Evolutionary conservation across 2,888 invertebrate species (phyloP).

Genomic region (Andrena chrysosceles): DNA sequence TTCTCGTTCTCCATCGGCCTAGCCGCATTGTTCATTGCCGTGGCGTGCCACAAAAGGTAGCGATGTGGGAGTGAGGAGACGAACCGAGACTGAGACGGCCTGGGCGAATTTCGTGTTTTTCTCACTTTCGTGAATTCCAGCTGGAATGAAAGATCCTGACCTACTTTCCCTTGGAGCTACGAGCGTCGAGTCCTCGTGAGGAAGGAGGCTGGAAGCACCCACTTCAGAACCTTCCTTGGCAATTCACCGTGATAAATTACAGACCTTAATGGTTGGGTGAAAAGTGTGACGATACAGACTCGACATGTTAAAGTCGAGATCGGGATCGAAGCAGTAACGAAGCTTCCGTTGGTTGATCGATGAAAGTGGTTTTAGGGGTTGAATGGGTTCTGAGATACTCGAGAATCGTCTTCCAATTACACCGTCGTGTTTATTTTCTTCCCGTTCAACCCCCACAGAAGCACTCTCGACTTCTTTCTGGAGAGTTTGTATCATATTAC

Average conservation of each 20-base stretch:
- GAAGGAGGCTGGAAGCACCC: constrained; percentile 16
- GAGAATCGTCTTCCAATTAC: constrained; percentile 42
- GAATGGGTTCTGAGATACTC: neutral
- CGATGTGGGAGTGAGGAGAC: constrained; percentile 21
- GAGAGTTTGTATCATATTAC: constrained; percentile 57
- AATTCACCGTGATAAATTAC: constrained; percentile 11
- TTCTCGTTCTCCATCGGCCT: constrained; percentile 44
- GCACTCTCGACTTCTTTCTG: constrained; percentile 20
- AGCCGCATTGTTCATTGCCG: constrained; percentile 63
- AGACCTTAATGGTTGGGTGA: constrained; percentile 2
- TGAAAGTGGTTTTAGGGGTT: neutral
- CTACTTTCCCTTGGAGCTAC: constrained; percentile 33
- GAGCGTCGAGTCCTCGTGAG: constrained; percentile 2
- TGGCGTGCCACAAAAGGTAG: constrained; percentile 50
- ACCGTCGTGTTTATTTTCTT: constrained; percentile 25
- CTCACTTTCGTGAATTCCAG: constrained; percentile 36
- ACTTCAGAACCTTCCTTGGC: neutral
- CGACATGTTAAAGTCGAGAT: neutral
- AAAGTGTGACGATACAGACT: neutral
- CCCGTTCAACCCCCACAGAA: neutral
- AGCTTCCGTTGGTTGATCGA: neutral
- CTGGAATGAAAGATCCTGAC: constrained; percentile 42
- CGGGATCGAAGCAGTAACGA: neutral
- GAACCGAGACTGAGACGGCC: constrained; percentile 26
- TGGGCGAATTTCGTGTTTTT: constrained; percentile 45